These are phyloP conservation scores for Junonia oenone DNA, from an alignment of 2,888 invertebrate genomes.

Conservation along the genomic window DNA sequence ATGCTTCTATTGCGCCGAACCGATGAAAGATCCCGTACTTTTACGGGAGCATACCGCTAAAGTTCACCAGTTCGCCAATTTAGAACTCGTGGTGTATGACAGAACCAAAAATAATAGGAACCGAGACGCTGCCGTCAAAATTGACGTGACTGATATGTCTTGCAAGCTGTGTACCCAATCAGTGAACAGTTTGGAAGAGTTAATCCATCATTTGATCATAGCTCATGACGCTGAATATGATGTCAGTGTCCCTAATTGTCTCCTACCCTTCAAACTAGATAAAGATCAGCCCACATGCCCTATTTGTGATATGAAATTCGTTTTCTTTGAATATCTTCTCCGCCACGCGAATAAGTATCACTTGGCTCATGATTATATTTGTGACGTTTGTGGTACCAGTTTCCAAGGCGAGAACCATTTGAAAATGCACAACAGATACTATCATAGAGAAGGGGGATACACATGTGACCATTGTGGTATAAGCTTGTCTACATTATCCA, in stretches of 20 bases:
- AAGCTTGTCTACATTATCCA: conserved; percentile 62
- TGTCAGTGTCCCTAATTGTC: conserved; percentile 60
- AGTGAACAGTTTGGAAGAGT: conserved; percentile 53
- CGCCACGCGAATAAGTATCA: conserved; percentile 69
- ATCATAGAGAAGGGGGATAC: conserved; percentile 66
- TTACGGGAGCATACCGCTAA: conserved; percentile 55
- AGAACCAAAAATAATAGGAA: conserved; percentile 66
- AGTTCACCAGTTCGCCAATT: conserved; percentile 54
- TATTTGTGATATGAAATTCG: conserved; percentile 64
- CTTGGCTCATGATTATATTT: conserved; percentile 66
- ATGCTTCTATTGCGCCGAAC: conserved; percentile 65
- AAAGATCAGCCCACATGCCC: conserved; percentile 62
- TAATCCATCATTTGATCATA: conserved; percentile 66
- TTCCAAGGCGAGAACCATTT: conserved; percentile 72
- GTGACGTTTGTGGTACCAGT: conserved; percentile 68
- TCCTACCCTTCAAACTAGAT: conserved; percentile 63
- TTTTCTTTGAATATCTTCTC: conserved; percentile 64
- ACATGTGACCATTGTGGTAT: conserved; percentile 70
- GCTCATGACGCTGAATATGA: conserved; percentile 71
- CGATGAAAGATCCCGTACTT: conserved; percentile 54
- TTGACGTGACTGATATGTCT: conserved; percentile 58
- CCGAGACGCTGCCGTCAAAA: conserved; percentile 68
- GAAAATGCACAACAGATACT: conserved; percentile 70
- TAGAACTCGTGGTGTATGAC: conserved; percentile 60
- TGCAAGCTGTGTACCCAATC: conserved; percentile 57